Evolutionary conservation across 2,797 vertebrate genomes (phyloP), one percentile per base, ranked within the genome.

Genomic region (Antrozous pallidus): DNA sequence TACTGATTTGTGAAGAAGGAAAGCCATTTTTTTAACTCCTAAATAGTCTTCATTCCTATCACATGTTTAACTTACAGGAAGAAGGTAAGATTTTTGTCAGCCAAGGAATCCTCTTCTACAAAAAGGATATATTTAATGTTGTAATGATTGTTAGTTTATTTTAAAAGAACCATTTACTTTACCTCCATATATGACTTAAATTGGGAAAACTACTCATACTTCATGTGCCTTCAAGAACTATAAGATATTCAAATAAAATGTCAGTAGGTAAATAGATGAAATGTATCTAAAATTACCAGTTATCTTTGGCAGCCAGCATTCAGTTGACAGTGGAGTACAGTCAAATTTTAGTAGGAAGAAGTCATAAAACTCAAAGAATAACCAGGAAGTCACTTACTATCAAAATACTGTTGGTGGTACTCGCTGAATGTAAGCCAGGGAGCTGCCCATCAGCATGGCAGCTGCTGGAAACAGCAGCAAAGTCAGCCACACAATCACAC

Each of bases 181-280:
- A 85, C 33, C 54, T 84, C 18, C 79, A 36, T 56, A 5, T 12
- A 63, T 75, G 36, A 58, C 17, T 88, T 45, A 80, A 82, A 63
- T 49, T 81, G 61, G 14, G 12, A 70, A 96, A 89, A 33, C 3
- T 69, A 91, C 69, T 45, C 69, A 38, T 7, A 10, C 36, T 89
- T 80, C 42, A 67, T 26, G 28, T 9, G 28, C 17, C 36, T 36
- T 81, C 49, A 79, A 73, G 20, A 42, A 94, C 33, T 54, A 5
- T 51, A 31, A 92, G 10, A 87, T 73, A 86, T 93, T 93, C 74
- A 87, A 83, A 92, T 54, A 51, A 96, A 84, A 61, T 54, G 31
- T 11, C 42, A 63, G 2, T 49, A 18, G 17, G 54, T 85, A 86
- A 88, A 40, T 5, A 67, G 36, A 77, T 51, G 10, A 71, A 78